Evolutionary conservation across 1,140 invertebrate genomes (phyloP).

Genomic region (Magallana angulata): DNA sequence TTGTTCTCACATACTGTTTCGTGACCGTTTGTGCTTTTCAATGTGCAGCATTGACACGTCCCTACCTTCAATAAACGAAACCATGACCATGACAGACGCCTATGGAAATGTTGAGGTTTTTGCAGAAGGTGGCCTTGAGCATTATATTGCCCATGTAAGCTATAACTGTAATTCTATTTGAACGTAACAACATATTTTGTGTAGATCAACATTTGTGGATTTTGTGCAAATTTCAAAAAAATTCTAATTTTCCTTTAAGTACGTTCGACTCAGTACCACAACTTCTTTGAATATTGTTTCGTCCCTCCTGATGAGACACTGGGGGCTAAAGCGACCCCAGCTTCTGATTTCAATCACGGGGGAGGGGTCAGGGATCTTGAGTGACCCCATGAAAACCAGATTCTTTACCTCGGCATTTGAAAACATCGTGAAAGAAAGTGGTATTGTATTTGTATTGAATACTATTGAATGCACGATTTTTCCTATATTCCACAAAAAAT

Average conservation of each 20-base stretch:
- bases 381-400: conserved; percentile 3
- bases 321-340: conserved; percentile 7
- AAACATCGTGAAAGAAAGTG: conserved; percentile 38
- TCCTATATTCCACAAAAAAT: too few relatives aligned
- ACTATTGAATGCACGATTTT: too few relatives aligned
- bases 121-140: conserved; percentile 25
- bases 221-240: too few relatives aligned
- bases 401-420: conserved; percentile 8
- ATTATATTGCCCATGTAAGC: background rate
- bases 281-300: background rate
- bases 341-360: conserved; percentile 27
- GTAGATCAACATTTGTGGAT: too few relatives aligned
- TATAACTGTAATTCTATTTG: background rate
- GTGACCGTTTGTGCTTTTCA: background rate
- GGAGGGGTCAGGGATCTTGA: background rate
- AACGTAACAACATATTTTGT: too few relatives aligned
- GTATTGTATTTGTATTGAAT: background rate
- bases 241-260: background rate
- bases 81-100: background rate
- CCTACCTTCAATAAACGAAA: background rate
- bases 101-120: conserved; percentile 29
- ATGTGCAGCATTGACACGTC: background rate
- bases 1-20: too few relatives aligned
- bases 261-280: conserved; percentile 30
- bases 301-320: conserved; percentile 1